A percentile compares a stretch with the other conserved stretches of the same genome.
These are phyloP conservation scores for Calliphora vicina DNA, from an alignment of 1,140 invertebrate species.

Conservation along the genomic window DNA sequence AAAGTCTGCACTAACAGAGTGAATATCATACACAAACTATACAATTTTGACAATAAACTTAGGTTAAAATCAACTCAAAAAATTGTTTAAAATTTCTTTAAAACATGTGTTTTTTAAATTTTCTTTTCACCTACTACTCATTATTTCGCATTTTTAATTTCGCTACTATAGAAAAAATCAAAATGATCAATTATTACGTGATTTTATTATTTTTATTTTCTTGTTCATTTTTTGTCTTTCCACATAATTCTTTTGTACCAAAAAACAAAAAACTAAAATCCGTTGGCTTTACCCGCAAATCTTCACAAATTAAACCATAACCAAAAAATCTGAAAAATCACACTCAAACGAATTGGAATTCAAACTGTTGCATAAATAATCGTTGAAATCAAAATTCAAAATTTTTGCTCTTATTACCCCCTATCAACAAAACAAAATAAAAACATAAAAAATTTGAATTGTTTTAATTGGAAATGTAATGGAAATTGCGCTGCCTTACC, in stretches of 20 bases:
- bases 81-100: too few relatives aligned
- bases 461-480: not conserved
- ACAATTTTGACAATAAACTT: too few relatives aligned
- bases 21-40: too few relatives aligned
- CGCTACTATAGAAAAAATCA: not conserved
- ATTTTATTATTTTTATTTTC: not conserved
- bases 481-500: conserved; percentile 2
- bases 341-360: not conserved
- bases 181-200: too few relatives aligned
- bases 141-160: not conserved
- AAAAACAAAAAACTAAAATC: not conserved
- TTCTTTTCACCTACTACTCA: not conserved
- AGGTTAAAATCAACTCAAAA: too few relatives aligned
- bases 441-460: too few relatives aligned
- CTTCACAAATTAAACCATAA: not conserved
- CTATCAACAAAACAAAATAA: too few relatives aligned
- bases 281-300: conserved; percentile 5
- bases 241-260: not conserved
- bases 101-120: not conserved
- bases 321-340: not conserved
- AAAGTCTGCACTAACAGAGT: too few relatives aligned
- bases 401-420: not conserved
- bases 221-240: conserved; percentile 13
- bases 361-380: not conserved
- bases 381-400: not conserved